These are phyloP conservation scores for Galaxea fascicularis DNA, from an alignment of 92 coral and sea anemone species.

Conservation along the genomic window DNA sequence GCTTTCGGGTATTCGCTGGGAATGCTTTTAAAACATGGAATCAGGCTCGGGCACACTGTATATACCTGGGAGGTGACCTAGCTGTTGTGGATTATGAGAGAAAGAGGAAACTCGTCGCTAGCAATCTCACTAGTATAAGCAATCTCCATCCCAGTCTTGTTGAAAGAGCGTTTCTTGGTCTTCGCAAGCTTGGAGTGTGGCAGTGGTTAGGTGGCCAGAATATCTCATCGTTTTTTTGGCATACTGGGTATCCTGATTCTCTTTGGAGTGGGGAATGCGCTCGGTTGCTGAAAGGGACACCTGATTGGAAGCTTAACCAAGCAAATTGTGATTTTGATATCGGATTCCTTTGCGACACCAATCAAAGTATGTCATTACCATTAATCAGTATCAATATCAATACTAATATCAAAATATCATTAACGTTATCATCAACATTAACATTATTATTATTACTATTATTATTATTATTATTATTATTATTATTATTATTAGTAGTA, in stretches of 20 bases:
- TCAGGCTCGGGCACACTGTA: neutral
- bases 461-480: no score
- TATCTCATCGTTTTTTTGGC: neutral
- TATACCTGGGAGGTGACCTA: constrained; percentile 29
- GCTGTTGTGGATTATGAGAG: constrained; percentile 64
- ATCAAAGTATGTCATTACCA: constrained; percentile 16
- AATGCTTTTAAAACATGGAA: neutral
- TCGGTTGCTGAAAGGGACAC: neutral
- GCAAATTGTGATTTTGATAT: neutral
- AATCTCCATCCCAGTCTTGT: neutral
- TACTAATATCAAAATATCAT: no score
- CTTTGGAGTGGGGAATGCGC: neutral
- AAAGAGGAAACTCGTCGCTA: constrained; percentile 14
- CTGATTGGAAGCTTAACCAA: constrained; percentile 15
- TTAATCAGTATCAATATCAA: no score
- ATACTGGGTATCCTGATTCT: constrained; percentile 12
- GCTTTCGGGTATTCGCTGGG: constrained; percentile 25
- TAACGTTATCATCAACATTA: no score
- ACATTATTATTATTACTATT: no score
- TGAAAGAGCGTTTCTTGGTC: constrained; percentile 4
- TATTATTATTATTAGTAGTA: no score
- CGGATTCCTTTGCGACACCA: constrained; percentile 17
- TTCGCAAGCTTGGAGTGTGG: constrained; percentile 16
- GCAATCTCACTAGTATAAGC: neutral
- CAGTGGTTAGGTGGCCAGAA: constrained; percentile 24